Evolutionary conservation across 2,888 invertebrate genomes (phyloP).

Genomic region (Dilophus febrilis): DNA sequence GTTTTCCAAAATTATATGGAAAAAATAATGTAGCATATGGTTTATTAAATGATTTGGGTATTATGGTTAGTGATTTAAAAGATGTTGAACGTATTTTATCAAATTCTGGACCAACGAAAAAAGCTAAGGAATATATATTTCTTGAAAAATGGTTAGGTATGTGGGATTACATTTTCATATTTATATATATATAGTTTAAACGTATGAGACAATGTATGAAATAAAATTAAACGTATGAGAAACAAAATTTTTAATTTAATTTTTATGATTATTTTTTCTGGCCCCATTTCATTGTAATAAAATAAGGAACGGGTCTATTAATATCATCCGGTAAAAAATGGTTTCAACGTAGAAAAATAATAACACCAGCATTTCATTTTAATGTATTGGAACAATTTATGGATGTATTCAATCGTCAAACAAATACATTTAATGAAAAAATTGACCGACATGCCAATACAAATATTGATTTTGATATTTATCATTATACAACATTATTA

Average conservation of each 20-base stretch:
- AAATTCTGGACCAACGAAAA: not conserved
- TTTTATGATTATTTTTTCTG: too few species aligned
- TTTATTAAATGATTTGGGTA: not conserved
- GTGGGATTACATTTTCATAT: too few species aligned
- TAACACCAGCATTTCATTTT: constrained; percentile 61
- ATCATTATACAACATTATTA: constrained; percentile 37
- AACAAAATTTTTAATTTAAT: too few species aligned
- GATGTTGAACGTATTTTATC: not conserved
- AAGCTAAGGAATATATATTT: constrained; percentile 16
- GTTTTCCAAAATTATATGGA: not conserved
- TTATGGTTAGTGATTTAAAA: not conserved
- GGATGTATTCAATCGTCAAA: constrained; percentile 44
- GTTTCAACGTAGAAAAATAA: constrained; percentile 42
- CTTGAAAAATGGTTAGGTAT: constrained; percentile 17
- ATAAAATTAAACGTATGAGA: too few species aligned
- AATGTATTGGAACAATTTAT: constrained; percentile 51
- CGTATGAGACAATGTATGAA: too few species aligned
- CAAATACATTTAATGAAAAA: constrained; percentile 35
- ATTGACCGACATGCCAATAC: constrained; percentile 27
- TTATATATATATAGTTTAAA: not conserved
- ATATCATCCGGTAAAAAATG: constrained; percentile 36
- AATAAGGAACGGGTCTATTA: constrained; percentile 33
- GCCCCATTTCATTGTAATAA: too few species aligned
- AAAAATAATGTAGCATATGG: not conserved
- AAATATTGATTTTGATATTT: constrained; percentile 33